Evolutionary conservation across 2,888 invertebrate genomes (phyloP).

Genomic region (Terebella lapidaria): DNA sequence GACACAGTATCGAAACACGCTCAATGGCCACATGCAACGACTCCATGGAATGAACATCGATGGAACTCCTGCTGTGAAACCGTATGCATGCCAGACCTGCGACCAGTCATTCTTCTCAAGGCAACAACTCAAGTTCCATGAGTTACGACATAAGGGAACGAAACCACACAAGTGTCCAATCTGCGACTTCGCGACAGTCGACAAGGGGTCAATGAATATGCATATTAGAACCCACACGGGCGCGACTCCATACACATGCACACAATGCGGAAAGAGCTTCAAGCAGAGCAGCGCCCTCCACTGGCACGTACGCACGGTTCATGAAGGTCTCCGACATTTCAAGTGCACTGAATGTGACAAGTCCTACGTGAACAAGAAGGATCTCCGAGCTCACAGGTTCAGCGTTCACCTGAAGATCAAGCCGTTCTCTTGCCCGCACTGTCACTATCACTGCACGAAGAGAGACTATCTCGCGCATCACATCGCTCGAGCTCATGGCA

Average conservation of each 20-base stretch:
- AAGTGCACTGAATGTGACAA: not conserved
- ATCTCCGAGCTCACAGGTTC: not conserved
- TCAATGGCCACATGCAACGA: not conserved
- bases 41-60: not conserved
- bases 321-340: not conserved
- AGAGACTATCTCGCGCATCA: not conserved
- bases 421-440: not conserved
- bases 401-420: not conserved
- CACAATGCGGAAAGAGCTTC: not conserved
- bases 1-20: not conserved
- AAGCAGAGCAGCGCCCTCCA: not conserved
- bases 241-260: not conserved
- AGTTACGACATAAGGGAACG: not conserved
- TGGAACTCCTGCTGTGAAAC: not conserved
- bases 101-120: not conserved
- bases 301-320: not conserved
- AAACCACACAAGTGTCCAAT: constrained; percentile 1
- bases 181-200: not conserved
- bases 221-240: constrained; percentile 2
- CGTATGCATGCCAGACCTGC: not conserved
- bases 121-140: not conserved
- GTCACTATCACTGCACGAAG: not conserved
- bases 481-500: not conserved
- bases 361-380: constrained; percentile 2
- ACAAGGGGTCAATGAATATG: constrained; percentile 4